Percentiles rank a stretch among this genome's conserved stretches.
These are phyloP conservation scores for Nomada hirtipes DNA, from an alignment of 2,888 invertebrate genomes.

Conservation along the genomic window DNA sequence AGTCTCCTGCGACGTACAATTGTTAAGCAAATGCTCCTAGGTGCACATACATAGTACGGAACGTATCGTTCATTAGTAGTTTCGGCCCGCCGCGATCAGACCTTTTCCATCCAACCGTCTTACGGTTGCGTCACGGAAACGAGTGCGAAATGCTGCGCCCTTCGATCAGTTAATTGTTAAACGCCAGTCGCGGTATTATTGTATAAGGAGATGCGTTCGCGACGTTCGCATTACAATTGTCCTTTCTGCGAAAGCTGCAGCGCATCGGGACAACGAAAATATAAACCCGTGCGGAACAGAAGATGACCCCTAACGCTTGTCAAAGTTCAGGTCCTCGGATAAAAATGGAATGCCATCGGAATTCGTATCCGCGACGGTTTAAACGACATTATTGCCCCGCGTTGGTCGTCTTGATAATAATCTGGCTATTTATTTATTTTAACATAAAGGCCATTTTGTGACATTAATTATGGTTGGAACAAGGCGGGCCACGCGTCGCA, in stretches of 20 bases:
- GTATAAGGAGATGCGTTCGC: conserved; percentile 1
- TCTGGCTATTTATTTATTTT: background rate
- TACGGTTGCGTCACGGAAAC: conserved; percentile 15
- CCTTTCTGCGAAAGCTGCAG: background rate
- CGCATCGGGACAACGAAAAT: background rate
- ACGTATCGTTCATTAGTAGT: background rate
- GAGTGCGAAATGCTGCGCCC: conserved; percentile 22
- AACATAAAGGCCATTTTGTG: no score
- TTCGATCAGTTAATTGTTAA: conserved; percentile 33
- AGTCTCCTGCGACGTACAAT: conserved; percentile 18
- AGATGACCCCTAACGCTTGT: no score
- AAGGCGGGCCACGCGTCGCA: no score
- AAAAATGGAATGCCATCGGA: conserved; percentile 18
- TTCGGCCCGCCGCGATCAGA: conserved; percentile 27
- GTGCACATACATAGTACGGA: background rate
- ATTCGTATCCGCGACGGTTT: conserved; percentile 14
- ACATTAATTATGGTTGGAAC: no score
- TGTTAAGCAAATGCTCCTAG: conserved; percentile 13
- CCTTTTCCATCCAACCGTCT: conserved; percentile 13
- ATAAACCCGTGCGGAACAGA: no score
- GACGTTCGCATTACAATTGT: conserved; percentile 1
- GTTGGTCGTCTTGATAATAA: conserved; percentile 29
- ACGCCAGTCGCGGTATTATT: background rate
- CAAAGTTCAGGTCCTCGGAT: background rate
- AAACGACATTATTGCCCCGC: conserved; percentile 38